These are phyloP conservation scores for Petromus typicus DNA, from an alignment of 2,113 vertebrate species.

Conservation along the genomic window DNA sequence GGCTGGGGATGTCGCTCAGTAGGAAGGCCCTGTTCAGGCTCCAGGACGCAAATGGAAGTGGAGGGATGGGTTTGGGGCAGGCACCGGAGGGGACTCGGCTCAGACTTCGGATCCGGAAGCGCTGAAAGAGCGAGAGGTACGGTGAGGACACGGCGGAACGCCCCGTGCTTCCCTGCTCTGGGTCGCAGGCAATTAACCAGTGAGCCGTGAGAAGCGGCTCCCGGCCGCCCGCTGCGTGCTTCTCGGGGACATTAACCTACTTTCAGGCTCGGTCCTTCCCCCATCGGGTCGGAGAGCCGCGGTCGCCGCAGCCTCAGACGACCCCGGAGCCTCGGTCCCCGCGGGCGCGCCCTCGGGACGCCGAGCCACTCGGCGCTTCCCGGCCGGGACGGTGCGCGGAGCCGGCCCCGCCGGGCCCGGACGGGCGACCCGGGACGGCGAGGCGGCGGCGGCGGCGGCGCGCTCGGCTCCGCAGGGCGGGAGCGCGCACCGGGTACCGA, in stretches of 20 bases:
- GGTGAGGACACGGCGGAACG: slow-evolving; percentile 45
- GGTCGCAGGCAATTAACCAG: slow-evolving; percentile 56
- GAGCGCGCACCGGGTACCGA: too few relatives aligned
- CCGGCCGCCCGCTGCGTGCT: slow-evolving; percentile 51
- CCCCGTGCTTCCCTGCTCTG: not conserved
- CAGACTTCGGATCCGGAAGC: not conserved
- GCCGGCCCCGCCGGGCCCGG: too few relatives aligned
- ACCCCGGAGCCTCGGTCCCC: too few relatives aligned
- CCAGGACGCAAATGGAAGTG: too few relatives aligned
- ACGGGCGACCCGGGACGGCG: too few relatives aligned
- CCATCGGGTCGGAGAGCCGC: not conserved
- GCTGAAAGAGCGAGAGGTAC: not conserved
- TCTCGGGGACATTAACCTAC: slow-evolving; percentile 64
- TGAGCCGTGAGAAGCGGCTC: slow-evolving; percentile 54
- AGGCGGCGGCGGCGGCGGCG: too few relatives aligned
- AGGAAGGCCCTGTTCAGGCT: not conserved
- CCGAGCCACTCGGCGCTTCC: too few relatives aligned
- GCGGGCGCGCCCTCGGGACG: not conserved
- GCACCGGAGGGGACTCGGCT: not conserved
- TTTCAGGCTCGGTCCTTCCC: not conserved
- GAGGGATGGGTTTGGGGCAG: not conserved
- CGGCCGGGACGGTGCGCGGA: too few relatives aligned
- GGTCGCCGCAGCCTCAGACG: not conserved
- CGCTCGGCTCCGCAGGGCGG: too few relatives aligned
- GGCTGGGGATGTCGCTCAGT: not conserved